Evolutionary conservation across 2,113 vertebrate genomes (phyloP), one percentile per base, ranked within the genome.

Genomic region (Cephalopholis sonnerati): DNA sequence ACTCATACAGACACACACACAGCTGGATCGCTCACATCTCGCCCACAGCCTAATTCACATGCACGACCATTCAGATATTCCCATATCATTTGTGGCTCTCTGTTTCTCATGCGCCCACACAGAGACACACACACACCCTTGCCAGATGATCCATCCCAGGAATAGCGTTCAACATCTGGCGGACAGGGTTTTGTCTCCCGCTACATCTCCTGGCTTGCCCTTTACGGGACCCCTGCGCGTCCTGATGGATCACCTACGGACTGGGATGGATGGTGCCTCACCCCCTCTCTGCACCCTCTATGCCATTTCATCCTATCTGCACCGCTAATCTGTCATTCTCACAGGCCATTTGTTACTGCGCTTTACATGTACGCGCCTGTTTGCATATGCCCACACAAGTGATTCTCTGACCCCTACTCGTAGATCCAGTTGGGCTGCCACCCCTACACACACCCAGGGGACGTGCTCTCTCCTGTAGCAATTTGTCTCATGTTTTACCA

Each of bases 191-290:
- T 77, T 29, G 83, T 87, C 84, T 89, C 77, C 71, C 59, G 66
- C 86, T 75, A 87, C 83, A 85, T 89, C 83, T 91, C 85, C 83
- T 1, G 69, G 70, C 75, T 79, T 90, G 89, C 81, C 91, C 94
- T 93, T 92, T 91, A 67, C 72, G 51, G 74, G 77, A 89, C 88
- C 88, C 84, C 67, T 18, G 67, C 59, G 4, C 24, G 1, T 84
- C n/a, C 86, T 94, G 93, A 93, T 94, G 87, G 91, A 93, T 94
- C 91, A 85, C 93, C 85, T 69, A 74, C 22, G 32, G 64, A 72
- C 79, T 10, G 55, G 87, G 84, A 92, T 94, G 89, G 93, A 93
- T 93, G 84, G 73, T 25, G 44, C 64, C 67, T 78, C 76, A 53
- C 64, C 68, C 59, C 82, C 53, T 73, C 46, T 48, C 50, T 18